Percentiles rank a stretch among this genome's conserved stretches.
Evolutionary conservation across 2,888 invertebrate species (phyloP).

Genomic region (Aricia artaxerxes): DNA sequence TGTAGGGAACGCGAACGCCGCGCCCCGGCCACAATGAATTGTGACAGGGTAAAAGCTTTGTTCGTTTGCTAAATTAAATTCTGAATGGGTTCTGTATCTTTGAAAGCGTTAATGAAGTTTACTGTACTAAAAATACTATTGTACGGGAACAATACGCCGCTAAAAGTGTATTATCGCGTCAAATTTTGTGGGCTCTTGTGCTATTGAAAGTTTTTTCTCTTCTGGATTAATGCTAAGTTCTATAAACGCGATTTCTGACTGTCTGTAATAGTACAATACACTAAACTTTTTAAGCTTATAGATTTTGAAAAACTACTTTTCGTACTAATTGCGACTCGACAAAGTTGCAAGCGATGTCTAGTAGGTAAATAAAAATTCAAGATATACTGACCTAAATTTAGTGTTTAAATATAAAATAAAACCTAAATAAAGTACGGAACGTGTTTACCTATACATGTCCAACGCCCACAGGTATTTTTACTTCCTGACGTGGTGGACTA

Average conservation of each 20-base stretch:
- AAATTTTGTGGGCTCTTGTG: not conserved
- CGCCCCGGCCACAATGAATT: conserved; percentile 59
- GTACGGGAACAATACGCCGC: conserved; percentile 3
- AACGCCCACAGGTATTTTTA: not conserved
- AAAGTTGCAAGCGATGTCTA: no score
- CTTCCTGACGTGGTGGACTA: not conserved
- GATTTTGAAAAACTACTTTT: no score
- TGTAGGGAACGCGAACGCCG: conserved; percentile 55
- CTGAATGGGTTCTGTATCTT: conserved; percentile 53
- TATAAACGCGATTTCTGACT: no score
- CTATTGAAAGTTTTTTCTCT: no score
- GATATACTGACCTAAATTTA: not conserved
- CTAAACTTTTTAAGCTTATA: no score
- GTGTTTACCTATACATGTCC: not conserved
- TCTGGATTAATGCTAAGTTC: no score
- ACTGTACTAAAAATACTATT: conserved; percentile 45
- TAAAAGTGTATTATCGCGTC: conserved; percentile 1
- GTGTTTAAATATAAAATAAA: not conserved
- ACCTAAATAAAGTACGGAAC: not conserved
- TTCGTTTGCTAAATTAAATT: conserved; percentile 63
- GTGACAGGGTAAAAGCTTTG: conserved; percentile 68
- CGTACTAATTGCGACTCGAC: no score
- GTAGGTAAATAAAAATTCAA: no score
- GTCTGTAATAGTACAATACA: no score
- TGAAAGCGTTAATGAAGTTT: conserved; percentile 52